Base-by-base conservation (phyloP, 2,888 invertebrate species). In the Gerosis bhagava region DNA sequence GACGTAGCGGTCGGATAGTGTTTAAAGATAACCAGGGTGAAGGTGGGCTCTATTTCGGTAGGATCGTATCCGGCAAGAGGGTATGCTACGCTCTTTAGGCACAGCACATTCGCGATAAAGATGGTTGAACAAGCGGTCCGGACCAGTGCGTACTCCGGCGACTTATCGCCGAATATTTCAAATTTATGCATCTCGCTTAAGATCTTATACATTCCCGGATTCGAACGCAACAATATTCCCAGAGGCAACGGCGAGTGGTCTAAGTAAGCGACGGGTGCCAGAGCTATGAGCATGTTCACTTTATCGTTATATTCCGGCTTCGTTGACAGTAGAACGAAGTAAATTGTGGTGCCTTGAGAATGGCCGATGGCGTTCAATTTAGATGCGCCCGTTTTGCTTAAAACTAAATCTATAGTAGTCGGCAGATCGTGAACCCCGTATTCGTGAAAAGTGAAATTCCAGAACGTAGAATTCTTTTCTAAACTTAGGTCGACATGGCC, bases 401-500 rank as follows among this genome's bases (percentile, higher is more conserved):
- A 39, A 5, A 77, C 50, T 6, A 63, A 70, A 50, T 77, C 75
- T 15, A 76, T 90, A 68, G 90, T 91, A 0, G 93, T 90, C 5
- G 95, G 93, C 1, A 95, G 54, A 66, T 96, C 95, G 56, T 89
- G 88, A 10, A 72, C 57, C 0, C 93, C 94, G 70, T 93, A 92
- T 64, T 95, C 93, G 64, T 94, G 92, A 81, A 89, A 91, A 51
- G 91, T 91, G 58, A 84, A 91, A 24, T 81, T 51, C 91, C 91
- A 91, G 56, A 70, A 91, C 2, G 6, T 10, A 1, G 57, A 40
- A 12, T 56, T 46, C 28, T 89, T 76, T 19, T 72, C 60, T 0
- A 82, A 67, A 35, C 80, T 51, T 70, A 79, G 54, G 1, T 65
- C 67, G 0, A 59, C 53, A 60, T 94, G 94, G n/a, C 72, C 72